Base-by-base conservation (phyloP, 2,888 invertebrate genomes). In the Tupiocoris notatus region DNA sequence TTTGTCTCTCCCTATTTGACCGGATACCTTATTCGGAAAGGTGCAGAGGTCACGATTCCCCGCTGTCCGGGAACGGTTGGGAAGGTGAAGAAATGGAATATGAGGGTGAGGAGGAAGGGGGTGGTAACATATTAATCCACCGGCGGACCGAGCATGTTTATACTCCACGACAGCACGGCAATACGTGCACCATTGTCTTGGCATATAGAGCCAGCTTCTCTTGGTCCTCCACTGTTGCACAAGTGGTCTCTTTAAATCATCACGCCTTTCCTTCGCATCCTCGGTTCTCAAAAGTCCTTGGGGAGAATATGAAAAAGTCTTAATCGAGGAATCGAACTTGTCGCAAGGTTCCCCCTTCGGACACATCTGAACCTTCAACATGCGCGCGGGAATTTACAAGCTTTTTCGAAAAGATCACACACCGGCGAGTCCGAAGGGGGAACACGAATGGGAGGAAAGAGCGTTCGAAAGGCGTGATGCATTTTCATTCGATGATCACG, bases 181-280 rank as follows among this genome's bases (percentile, higher is more conserved):
- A 73, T 73, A 73, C 75, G 75, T 75, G 75, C 75, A 58, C 75
- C 75, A 75, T 75, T 75, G 75, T 75, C 75, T 75, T 59, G n/a
- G 57, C 75, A n/a, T 39, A 39, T 39, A 39, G 39, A 39, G 39
- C 6, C 39, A 39, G 39, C 73, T 21, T 62, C 73, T 63, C 39
- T 57, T 18, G 22, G 25, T 17, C 66, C 63, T 56, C 66, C 66
- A 75, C 66, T 75, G 75, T 75, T 66, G 65, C 16, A 65, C 24
- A 66, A 75, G 70, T 70, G 70, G 58, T 64, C 57, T 54, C 23
- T 63, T 54, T 75, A 75, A 65, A 75, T 75, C 75, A 75, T 75
- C 75, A 66, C 75, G 66, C 66, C 66, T 75, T 75, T 75, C 62
- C 73, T 73, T 73, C 54, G 17, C 20, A 12, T 21, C 21, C 67